Base-by-base conservation (phyloP, 2,888 invertebrate genomes). In the Amiota mariae region DNA sequence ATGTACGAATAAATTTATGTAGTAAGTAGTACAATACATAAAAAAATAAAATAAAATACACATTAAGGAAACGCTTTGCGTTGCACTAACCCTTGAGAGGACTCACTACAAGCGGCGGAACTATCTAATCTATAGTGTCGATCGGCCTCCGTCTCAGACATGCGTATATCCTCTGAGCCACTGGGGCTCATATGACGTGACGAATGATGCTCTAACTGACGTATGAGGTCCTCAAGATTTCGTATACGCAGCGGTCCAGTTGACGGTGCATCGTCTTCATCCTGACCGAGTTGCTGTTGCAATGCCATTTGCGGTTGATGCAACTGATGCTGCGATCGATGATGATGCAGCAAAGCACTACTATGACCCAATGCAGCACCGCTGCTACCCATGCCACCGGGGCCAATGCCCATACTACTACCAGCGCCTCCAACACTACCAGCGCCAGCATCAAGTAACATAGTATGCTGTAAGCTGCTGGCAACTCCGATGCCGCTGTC, bases 171-270 rank as follows among this genome's bases (percentile, higher is more conserved):
- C 89, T 97, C 97, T 18, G 96, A 96, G 76, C 96, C 97, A 81
- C 95, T 95, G 70, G 97, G 97, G 87, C 96, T 96, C 94, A 96
- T 95, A 90, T 96, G 96, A 24, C 96, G 92, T 77, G 93, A 92
- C 81, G 96, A 94, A 89, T 96, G 96, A 88, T 96, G 95, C 89
- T 96, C 96, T 82, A 97, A 91, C 90, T 96, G 96, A 72, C 97
- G 92, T 86, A 97, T 96, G 77, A 97, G 92, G 90, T 97, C 97
- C 90, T 97, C 97, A 78, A 97, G 92, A 90, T 96, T 97, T 79
- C 97, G 93, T 89, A 97, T 97, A 81, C 97, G 93, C 87, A 97
- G 93, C 63, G 96, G 95, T n/a, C 95, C 95, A 15, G 94, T 94
- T 11, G 94, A 94, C 13, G 94, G 94, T 71, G 94, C 94, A 82